Conservation (phyloP, 1,140 invertebrate species). For the Choristoneura fumiferana region DNA sequence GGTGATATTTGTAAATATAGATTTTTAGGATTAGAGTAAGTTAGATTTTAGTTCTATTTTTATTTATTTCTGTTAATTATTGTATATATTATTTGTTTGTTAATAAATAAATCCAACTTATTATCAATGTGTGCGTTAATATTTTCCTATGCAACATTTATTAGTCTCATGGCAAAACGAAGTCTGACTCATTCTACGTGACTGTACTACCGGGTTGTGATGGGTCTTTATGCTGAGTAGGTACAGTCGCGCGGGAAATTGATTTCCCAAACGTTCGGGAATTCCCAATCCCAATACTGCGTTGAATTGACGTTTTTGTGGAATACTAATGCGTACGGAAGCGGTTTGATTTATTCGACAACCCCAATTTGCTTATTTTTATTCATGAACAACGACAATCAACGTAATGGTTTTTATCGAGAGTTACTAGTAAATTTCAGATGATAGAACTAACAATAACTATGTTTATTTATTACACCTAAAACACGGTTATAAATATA, state of each 20-base stretch:
- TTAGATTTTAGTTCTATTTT: no score
- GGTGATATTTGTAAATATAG: no score
- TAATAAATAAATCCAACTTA: no score
- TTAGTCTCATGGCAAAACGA: background rate
- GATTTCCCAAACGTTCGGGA: conserved; percentile 36
- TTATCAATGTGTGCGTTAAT: no score
- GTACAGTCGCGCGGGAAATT: conserved; percentile 47
- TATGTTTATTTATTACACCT: no score
- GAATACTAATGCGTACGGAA: conserved; percentile 21
- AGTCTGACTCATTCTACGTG: conserved; percentile 61
- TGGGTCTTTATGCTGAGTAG: conserved; percentile 23
- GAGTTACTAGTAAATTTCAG: no score
- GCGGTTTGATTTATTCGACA: conserved; percentile 8
- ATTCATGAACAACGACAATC: background rate
- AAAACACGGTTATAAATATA: no score
- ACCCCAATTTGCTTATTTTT: conserved; percentile 7
- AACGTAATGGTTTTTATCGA: no score
- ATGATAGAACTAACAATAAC: no score
- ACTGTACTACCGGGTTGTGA: conserved; percentile 45
- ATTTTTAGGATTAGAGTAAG: no score
- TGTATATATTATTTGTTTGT: no score
- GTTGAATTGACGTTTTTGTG: conserved; percentile 20
- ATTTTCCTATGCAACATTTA: background rate
- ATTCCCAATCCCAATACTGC: conserved; percentile 48
- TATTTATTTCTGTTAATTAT: no score